Evolutionary conservation across 2,113 vertebrate species (phyloP).

Genomic region (Paradisaea rubra): DNA sequence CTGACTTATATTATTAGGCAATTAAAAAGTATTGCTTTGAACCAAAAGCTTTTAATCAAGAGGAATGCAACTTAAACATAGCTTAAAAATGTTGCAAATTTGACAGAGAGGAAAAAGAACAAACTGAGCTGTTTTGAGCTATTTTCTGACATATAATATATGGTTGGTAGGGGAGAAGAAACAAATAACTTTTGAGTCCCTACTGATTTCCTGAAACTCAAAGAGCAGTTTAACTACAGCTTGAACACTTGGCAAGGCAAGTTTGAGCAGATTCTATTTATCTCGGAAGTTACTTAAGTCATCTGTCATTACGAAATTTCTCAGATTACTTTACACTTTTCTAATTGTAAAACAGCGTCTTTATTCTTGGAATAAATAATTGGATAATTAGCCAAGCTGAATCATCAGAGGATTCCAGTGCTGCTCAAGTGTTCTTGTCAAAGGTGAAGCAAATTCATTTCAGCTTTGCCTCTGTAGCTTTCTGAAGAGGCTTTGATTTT

Average conservation of each 20-base stretch:
- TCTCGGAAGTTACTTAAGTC: constrained; percentile 64
- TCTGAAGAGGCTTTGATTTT: constrained; percentile 71
- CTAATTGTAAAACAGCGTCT: constrained; percentile 65
- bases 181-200: constrained; percentile 2
- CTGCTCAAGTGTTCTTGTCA: constrained; percentile 77
- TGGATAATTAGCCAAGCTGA: constrained; percentile 78
- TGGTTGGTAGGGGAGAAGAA: constrained; percentile 25
- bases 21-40: constrained; percentile 83
- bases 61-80: constrained; percentile 73
- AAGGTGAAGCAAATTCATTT: constrained; percentile 78
- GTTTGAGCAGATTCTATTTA: constrained; percentile 63
- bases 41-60: constrained; percentile 84
- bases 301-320: constrained; percentile 64
- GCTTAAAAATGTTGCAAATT: constrained; percentile 64
- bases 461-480: constrained; percentile 65
- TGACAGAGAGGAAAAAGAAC: constrained; percentile 48
- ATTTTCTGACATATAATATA: constrained; percentile 27
- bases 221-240: not conserved
- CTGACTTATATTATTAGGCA: constrained; percentile 87
- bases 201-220: not conserved
- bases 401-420: constrained; percentile 74
- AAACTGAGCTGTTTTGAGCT: constrained; percentile 54
- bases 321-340: constrained; percentile 70
- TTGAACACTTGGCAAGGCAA: constrained; percentile 24
- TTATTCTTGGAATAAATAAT: constrained; percentile 80